A percentile compares a stretch with the other conserved stretches of the same genome.
Evolutionary conservation across 1,140 invertebrate species (phyloP).

Genomic region (Littorina saxatilis): DNA sequence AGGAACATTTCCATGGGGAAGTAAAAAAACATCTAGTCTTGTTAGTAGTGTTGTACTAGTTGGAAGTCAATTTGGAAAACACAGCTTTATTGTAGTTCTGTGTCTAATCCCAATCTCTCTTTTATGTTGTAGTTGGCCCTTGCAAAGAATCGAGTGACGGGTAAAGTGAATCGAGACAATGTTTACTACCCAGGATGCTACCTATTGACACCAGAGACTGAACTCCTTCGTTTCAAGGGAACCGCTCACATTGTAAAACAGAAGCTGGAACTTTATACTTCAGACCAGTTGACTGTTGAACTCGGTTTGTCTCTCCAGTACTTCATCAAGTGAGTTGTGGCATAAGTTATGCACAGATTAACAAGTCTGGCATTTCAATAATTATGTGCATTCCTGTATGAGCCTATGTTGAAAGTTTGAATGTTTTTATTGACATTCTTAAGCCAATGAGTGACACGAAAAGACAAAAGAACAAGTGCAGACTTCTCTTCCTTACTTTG

Average conservation of each 20-base stretch:
- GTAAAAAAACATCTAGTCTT: no score
- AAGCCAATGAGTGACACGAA: not conserved
- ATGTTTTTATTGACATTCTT: not conserved
- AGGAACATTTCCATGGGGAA: no score
- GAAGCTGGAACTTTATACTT: conserved; percentile 34
- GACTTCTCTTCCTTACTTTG: no score
- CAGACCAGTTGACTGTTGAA: conserved; percentile 39
- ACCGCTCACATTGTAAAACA: conserved; percentile 39
- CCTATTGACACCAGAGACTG: conserved; percentile 52
- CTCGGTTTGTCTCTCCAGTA: conserved; percentile 16
- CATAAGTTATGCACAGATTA: no score
- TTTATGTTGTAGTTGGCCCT: conserved; percentile 58
- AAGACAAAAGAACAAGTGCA: not conserved
- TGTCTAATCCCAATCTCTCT: no score
- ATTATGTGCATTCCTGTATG: no score
- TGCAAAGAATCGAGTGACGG: conserved; percentile 52
- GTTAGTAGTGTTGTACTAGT: no score
- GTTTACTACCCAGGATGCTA: conserved; percentile 57
- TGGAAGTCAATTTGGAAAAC: no score
- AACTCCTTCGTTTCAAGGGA: conserved; percentile 43
- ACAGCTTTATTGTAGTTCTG: no score
- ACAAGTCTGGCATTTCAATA: no score
- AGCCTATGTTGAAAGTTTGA: no score
- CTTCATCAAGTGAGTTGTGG: conserved; percentile 25
- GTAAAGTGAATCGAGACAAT: conserved; percentile 45